phyloP scores from a whole-genome alignment of 2,113 vertebrate genomes.

The Dermatemys mawii region DNA sequence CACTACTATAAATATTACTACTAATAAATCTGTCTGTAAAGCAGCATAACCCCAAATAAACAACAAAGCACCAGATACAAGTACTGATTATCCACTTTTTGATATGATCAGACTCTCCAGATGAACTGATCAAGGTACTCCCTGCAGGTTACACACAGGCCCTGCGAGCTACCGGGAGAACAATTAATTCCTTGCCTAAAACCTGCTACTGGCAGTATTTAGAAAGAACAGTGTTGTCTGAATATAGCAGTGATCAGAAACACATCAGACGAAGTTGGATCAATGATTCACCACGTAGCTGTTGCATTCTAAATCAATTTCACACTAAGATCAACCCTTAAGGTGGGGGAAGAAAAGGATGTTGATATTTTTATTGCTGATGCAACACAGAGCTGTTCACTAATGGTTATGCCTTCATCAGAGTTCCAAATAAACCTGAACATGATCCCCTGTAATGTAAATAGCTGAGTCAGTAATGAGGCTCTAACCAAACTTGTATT shows the following conservation, averaged over 20 bases:
- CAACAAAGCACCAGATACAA: background rate
- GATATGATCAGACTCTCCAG: background rate
- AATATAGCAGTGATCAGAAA: background rate
- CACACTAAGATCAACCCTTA: background rate
- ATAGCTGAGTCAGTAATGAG: background rate
- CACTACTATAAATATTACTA: no score
- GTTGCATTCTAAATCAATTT: background rate
- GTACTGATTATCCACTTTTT: background rate
- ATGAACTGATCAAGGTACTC: background rate
- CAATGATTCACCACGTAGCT: background rate
- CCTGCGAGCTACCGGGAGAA: background rate
- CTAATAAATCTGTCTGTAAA: background rate
- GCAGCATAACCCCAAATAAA: background rate
- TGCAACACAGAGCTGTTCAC: constrained; percentile 1
- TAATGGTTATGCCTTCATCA: background rate
- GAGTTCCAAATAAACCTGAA: background rate
- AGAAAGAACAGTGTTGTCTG: background rate
- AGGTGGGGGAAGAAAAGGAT: background rate
- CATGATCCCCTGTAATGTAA: background rate
- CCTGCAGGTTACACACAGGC: background rate
- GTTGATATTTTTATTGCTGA: background rate
- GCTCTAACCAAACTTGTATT: background rate
- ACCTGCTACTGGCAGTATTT: background rate
- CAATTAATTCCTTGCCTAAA: background rate
- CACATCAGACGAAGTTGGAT: background rate